These are phyloP conservation scores for Empis stercorea DNA, from an alignment of 2,888 invertebrate species.

Conservation along the genomic window DNA sequence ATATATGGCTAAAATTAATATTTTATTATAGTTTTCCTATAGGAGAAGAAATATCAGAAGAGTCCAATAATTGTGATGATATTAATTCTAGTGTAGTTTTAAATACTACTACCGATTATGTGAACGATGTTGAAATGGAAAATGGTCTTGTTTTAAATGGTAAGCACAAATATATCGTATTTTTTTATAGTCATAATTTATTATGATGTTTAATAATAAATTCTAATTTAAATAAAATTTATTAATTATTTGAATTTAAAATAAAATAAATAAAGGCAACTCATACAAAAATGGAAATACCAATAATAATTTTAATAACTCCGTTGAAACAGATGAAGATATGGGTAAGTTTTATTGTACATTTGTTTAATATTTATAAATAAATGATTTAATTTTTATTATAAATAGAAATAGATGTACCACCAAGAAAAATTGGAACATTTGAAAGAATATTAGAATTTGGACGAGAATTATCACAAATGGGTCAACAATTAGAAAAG, in stretches of 20 bases:
- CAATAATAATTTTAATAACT: conserved; percentile 35
- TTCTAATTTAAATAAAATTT: too few species aligned
- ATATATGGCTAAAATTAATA: too few species aligned
- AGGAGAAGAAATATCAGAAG: conserved; percentile 9
- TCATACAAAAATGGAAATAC: conserved; percentile 32
- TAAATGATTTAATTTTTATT: background rate
- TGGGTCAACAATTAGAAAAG: conserved; percentile 72
- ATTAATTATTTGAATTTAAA: too few species aligned
- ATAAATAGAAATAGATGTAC: conserved; percentile 29
- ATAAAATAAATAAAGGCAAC: too few species aligned
- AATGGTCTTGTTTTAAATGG: conserved; percentile 34
- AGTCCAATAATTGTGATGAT: conserved; percentile 28
- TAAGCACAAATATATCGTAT: conserved; percentile 9
- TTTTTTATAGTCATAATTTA: too few species aligned
- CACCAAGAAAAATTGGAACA: conserved; percentile 31
- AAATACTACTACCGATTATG: conserved; percentile 21
- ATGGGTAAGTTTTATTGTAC: conserved; percentile 49
- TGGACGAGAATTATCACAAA: conserved; percentile 83
- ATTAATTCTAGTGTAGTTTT: conserved; percentile 8
- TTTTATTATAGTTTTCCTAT: background rate
- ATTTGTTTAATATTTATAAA: background rate
- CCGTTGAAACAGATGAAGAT: conserved; percentile 56
- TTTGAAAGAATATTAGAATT: conserved; percentile 88
- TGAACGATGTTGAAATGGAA: conserved; percentile 38
- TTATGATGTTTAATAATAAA: too few species aligned